Conservation (phyloP, 2,797 vertebrate species). For the Netta rufina region DNA sequence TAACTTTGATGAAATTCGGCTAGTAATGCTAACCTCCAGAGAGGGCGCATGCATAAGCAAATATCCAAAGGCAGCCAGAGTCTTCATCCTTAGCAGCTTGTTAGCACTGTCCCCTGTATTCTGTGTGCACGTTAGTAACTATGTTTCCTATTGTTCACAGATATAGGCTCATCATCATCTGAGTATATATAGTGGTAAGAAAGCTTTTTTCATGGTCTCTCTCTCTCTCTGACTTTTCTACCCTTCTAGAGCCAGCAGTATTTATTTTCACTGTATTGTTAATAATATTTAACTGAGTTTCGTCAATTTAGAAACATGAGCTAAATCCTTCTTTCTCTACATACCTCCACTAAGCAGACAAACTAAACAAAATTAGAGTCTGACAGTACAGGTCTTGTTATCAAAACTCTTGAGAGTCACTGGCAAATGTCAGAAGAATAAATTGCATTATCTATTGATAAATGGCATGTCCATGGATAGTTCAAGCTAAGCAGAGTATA, state of each 20-base stretch:
- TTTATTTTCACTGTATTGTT: neutral
- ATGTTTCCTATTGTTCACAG: neutral
- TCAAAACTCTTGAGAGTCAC: neutral
- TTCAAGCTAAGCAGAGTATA: constrained; percentile 25
- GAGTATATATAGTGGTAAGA: neutral
- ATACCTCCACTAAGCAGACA: neutral
- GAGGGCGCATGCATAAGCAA: neutral
- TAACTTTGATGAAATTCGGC: neutral
- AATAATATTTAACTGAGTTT: neutral
- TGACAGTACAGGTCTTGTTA: neutral
- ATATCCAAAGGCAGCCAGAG: neutral
- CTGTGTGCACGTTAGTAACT: neutral
- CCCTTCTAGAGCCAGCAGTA: neutral
- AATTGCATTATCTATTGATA: constrained; percentile 7
- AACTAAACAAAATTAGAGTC: neutral
- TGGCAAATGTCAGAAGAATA: constrained; percentile 9
- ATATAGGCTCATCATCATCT: neutral
- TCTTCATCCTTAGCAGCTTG: neutral
- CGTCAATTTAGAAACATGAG: neutral
- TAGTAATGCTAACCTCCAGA: neutral
- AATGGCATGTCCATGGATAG: neutral
- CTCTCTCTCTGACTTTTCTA: neutral
- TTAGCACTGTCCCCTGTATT: neutral
- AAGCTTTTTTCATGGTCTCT: accelerated
- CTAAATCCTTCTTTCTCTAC: neutral